A percentile compares a stretch with the other conserved stretches of the same genome.
Conservation (phyloP, 1,140 invertebrate genomes). For the Caerostris darwini region DNA sequence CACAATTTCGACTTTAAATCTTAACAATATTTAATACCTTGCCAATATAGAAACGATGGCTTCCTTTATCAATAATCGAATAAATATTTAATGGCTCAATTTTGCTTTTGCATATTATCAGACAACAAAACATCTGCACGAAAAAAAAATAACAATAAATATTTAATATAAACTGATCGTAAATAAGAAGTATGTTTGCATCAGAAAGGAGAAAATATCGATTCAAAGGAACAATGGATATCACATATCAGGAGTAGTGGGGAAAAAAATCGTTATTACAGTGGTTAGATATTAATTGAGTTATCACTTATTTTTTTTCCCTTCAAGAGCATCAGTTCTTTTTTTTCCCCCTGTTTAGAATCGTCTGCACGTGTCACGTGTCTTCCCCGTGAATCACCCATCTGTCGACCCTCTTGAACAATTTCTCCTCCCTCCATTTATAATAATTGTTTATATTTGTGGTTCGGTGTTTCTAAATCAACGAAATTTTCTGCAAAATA, state of each 20-base stretch:
- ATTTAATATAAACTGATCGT: neutral
- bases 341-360: neutral
- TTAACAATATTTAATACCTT: no score
- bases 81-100: no score
- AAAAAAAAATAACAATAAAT: neutral
- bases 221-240: neutral
- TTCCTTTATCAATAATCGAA: no score
- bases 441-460: neutral
- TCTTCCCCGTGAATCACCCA: neutral
- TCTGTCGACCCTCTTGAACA: constrained; percentile 19
- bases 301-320: neutral
- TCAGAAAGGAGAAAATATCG: neutral
- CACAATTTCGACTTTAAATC: no score
- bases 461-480: neutral
- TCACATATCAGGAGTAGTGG: neutral
- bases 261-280: neutral
- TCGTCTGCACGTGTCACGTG: neutral
- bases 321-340: neutral
- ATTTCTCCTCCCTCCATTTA: neutral
- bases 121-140: no score
- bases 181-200: neutral
- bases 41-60: no score
- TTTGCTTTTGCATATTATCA: no score
- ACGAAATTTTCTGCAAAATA: no score
- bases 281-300: neutral